These are phyloP conservation scores for Cirrhinus molitorella DNA, from an alignment of 2,797 vertebrate species.

Conservation along the genomic window DNA sequence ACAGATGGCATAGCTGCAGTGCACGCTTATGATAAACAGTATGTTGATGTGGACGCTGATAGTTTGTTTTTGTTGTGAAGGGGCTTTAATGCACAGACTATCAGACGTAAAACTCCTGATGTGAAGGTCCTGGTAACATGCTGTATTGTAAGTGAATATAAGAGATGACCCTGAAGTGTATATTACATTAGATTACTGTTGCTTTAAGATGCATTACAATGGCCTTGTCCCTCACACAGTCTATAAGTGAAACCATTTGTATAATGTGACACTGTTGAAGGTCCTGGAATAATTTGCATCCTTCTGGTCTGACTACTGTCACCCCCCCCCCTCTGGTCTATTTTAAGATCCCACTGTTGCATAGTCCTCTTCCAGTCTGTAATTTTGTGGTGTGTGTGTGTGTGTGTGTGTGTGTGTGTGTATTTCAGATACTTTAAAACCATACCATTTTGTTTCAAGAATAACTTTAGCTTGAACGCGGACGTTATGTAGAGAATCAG, in stretches of 20 bases:
- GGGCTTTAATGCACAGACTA: not conserved
- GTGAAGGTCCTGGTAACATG: not conserved
- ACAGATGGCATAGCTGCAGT: too few species aligned
- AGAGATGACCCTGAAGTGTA: not conserved
- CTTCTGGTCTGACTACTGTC: slow-evolving; percentile 28
- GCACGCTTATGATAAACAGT: not conserved
- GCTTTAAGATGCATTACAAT: not conserved
- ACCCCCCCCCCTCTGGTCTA: slow-evolving; percentile 6
- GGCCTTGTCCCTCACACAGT: not conserved
- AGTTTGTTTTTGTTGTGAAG: too few species aligned
- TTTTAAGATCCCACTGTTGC: slow-evolving; percentile 52
- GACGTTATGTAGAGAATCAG: not conserved
- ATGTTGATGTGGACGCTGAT: not conserved
- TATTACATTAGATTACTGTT: not conserved
- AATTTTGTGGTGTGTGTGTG: slow-evolving; percentile 53
- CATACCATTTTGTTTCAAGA: not conserved
- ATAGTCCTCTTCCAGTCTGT: slow-evolving; percentile 42
- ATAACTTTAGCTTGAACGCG: not conserved
- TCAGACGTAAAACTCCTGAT: not conserved
- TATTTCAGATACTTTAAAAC: slow-evolving; percentile 31
- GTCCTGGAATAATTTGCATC: not conserved
- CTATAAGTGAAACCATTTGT: slow-evolving; percentile 1
- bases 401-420: slow-evolving; percentile 9
- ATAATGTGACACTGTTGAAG: not conserved
- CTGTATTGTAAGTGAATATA: not conserved